Base-by-base conservation (phyloP, 2,888 invertebrate species). In the Slavum lentiscoides region DNA sequence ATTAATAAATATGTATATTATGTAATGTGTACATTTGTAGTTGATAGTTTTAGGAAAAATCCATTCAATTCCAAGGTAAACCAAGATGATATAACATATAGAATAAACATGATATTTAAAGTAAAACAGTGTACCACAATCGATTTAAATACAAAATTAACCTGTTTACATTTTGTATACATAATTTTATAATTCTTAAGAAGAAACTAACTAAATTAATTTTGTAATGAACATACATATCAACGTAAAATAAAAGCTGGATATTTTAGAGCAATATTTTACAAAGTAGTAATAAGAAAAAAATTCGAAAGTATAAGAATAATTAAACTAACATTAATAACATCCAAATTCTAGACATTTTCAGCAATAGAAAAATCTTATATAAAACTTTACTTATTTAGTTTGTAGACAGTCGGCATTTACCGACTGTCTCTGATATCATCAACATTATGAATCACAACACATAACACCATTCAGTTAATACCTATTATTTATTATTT, bases 131-230 rank as follows among this genome's bases (percentile, higher is more conserved):
- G 2, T 58, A 49, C 23, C 13, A 67, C 43, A 23, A 67, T 23
- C 58, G 21, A 13, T 49, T 49, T 49, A 49, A 49, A 49, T 49
- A 49, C 49, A 74, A 75, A 17, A 66, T 39, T 23, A n/a, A 43
- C 23, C 13, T 21, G 13, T 39, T 17, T 55, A 23, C 37, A 15
- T 43, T 74, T 30, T 55, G 15, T 67, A 67, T n/a, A 59, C 23
- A 58, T 66, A n/a, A 53, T 30, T 74, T 30, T 58, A 68, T 76
- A 67, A 67, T 75, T 67, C 23, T 0, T 67, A 68, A 68, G 13
- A 67, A 74, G 58, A 67, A 75, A 75, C 67, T 75, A 67, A 76
- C 75, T 76, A 68, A 68, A 75, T 43, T 43, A 67, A 59, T 59
- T n/a, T 49, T 59, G 59, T 19, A 17, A 76, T 68, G 49, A 75